Conservation (phyloP, 2,888 invertebrate genomes). For the Dynastes tityus region DNA sequence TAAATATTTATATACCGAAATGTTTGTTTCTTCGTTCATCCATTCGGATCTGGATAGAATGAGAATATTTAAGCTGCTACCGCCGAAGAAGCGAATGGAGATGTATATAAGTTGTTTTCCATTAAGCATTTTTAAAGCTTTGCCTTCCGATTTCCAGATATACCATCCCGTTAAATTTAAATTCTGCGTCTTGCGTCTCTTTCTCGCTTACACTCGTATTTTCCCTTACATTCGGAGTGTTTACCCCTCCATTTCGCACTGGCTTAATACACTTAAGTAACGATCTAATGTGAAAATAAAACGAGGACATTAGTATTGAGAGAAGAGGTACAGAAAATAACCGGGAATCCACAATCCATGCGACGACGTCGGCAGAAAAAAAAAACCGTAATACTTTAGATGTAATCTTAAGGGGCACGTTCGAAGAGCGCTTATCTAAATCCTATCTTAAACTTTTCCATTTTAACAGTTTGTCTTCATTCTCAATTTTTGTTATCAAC, state of each 20-base stretch:
- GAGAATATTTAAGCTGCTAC: no score
- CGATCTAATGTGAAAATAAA: constrained; percentile 46
- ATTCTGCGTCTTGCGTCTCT: neutral
- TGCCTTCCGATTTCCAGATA: constrained; percentile 19
- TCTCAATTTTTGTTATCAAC: constrained; percentile 51
- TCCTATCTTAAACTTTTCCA: constrained; percentile 50
- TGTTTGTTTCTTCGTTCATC: no score
- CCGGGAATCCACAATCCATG: constrained; percentile 29
- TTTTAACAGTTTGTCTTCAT: constrained; percentile 50
- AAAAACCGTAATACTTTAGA: constrained; percentile 48
- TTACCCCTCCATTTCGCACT: constrained; percentile 18
- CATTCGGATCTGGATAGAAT: no score
- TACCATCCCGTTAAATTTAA: constrained; percentile 15
- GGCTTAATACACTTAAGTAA: constrained; percentile 48
- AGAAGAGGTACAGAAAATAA: constrained; percentile 46
- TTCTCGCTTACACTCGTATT: neutral
- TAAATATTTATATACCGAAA: no score
- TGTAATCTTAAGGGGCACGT: constrained; percentile 48
- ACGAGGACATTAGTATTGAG: constrained; percentile 44
- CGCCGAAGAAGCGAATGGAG: neutral
- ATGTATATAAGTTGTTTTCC: constrained; percentile 11
- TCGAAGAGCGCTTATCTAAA: constrained; percentile 48
- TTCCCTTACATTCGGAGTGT: neutral
- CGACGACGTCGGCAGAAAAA: constrained; percentile 29
- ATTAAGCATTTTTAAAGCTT: constrained; percentile 17